Evolutionary conservation across 53 echinoderm and acorn worm species (phyloP).

Genomic region (Arbacia lixula): DNA sequence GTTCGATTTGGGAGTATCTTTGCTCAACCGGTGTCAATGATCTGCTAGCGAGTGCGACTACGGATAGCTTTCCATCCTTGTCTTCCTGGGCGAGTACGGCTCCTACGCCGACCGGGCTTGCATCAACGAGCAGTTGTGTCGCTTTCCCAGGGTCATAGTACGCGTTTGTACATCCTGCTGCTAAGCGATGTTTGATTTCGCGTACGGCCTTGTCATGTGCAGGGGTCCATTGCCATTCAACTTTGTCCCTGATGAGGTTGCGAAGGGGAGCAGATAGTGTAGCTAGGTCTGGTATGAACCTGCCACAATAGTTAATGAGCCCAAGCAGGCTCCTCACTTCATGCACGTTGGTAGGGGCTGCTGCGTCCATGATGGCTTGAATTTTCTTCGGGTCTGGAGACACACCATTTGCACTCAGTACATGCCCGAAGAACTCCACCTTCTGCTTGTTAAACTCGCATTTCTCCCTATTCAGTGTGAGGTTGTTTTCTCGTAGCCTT

Average conservation of each 20-base stretch:
- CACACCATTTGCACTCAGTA: too few species aligned
- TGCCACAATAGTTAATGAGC: conserved; percentile 52
- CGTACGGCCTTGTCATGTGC: background rate
- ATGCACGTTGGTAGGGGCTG: too few species aligned
- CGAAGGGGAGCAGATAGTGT: conserved; percentile 41
- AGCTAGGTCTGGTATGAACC: conserved; percentile 55
- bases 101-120: conserved; percentile 66
- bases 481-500: too few species aligned
- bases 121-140: conserved; percentile 59
- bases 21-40: conserved; percentile 62
- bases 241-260: conserved; percentile 46
- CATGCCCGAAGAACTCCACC: too few species aligned
- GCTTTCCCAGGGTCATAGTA: conserved; percentile 73
- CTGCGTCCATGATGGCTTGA: too few species aligned
- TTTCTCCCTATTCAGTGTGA: too few species aligned
- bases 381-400: too few species aligned
- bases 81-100: conserved; percentile 52
- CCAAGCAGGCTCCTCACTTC: too few species aligned
- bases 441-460: too few species aligned
- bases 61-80: conserved; percentile 23
- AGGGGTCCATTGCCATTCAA: conserved; percentile 51
- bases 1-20: conserved; percentile 70
- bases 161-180: conserved; percentile 52
- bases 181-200: conserved; percentile 43
- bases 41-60: conserved; percentile 39